Evolutionary conservation across 2,888 invertebrate species (phyloP).

Genomic region (Taenaris catops): DNA sequence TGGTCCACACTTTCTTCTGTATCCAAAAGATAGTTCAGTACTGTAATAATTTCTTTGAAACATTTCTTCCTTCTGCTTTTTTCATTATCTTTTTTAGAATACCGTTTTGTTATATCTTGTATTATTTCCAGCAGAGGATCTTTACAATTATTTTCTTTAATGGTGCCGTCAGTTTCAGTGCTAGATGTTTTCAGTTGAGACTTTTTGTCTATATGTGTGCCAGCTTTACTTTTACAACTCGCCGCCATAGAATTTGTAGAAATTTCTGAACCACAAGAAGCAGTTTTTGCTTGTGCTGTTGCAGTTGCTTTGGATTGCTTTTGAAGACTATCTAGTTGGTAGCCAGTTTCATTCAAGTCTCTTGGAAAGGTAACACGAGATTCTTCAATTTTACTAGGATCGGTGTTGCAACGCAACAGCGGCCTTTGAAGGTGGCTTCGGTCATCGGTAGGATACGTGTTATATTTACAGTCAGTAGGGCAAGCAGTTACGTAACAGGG

Average conservation of each 20-base stretch:
- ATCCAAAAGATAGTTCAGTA: slow-evolving; percentile 61
- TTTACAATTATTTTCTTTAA: slow-evolving; percentile 19
- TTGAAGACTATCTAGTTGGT: slow-evolving; percentile 12
- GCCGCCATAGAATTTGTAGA: slow-evolving; percentile 12
- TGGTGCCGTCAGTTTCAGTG: slow-evolving; percentile 27
- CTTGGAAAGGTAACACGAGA: slow-evolving; percentile 18
- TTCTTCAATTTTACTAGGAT: slow-evolving; percentile 33
- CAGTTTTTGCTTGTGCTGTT: background rate
- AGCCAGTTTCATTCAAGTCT: slow-evolving; percentile 16
- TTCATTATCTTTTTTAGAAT: slow-evolving; percentile 52
- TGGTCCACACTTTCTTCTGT: slow-evolving; percentile 52
- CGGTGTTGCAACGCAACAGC: slow-evolving; percentile 45
- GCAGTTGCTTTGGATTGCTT: background rate
- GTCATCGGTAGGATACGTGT: slow-evolving; percentile 45
- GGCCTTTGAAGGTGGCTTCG: slow-evolving; percentile 34
- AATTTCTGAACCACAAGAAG: slow-evolving; percentile 12
- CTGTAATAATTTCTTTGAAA: slow-evolving; percentile 59
- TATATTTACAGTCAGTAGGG: slow-evolving; percentile 25
- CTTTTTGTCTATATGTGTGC: slow-evolving; percentile 13
- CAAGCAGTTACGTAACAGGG: slow-evolving; percentile 23
- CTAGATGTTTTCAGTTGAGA: slow-evolving; percentile 18
- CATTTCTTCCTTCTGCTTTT: slow-evolving; percentile 58
- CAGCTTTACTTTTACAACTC: slow-evolving; percentile 18
- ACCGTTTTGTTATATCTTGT: slow-evolving; percentile 61
- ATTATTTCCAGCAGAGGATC: slow-evolving; percentile 57